Evolutionary conservation across 2,113 vertebrate genomes (phyloP).

Genomic region (Channa argus): DNA sequence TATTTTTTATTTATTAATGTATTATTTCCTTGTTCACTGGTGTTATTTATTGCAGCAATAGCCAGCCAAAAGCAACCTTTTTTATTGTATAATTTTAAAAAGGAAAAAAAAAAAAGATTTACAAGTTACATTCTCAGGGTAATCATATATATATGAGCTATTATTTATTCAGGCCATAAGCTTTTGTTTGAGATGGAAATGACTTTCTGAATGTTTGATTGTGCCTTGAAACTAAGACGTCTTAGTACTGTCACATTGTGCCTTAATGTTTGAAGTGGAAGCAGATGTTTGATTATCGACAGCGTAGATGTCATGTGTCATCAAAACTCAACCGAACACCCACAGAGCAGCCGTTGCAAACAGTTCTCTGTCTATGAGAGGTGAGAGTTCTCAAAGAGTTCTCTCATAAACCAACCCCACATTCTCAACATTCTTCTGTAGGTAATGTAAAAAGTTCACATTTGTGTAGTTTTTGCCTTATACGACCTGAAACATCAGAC

Average conservation of each 20-base stretch:
- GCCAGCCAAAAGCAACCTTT: constrained; percentile 19
- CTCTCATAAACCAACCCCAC: constrained; percentile 24
- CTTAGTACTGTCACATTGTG: constrained; percentile 63
- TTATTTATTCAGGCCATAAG: constrained; percentile 44
- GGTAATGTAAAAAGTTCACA: constrained; percentile 27
- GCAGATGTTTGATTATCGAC: constrained; percentile 11
- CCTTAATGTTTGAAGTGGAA: constrained; percentile 49
- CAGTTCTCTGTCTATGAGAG: not conserved
- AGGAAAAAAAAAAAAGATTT: not conserved
- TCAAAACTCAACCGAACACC: constrained; percentile 37
- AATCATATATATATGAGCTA: constrained; percentile 34
- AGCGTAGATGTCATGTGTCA: constrained; percentile 11
- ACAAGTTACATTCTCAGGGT: constrained; percentile 65
- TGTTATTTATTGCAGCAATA: constrained; percentile 22
- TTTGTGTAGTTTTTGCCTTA: constrained; percentile 39
- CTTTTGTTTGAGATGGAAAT: constrained; percentile 42
- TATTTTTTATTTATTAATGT: too few relatives aligned
- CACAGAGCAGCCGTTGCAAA: constrained; percentile 20
- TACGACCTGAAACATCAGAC: constrained; percentile 28
- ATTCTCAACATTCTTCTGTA: constrained; percentile 55
- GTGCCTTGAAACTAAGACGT: constrained; percentile 69
- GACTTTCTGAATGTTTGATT: constrained; percentile 41
- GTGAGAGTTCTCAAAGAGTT: not conserved
- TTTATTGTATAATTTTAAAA: constrained; percentile 16
- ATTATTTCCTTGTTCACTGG: not conserved